Evolutionary conservation across 1,140 invertebrate species (phyloP).

Genomic region (Diabrotica virgifera): DNA sequence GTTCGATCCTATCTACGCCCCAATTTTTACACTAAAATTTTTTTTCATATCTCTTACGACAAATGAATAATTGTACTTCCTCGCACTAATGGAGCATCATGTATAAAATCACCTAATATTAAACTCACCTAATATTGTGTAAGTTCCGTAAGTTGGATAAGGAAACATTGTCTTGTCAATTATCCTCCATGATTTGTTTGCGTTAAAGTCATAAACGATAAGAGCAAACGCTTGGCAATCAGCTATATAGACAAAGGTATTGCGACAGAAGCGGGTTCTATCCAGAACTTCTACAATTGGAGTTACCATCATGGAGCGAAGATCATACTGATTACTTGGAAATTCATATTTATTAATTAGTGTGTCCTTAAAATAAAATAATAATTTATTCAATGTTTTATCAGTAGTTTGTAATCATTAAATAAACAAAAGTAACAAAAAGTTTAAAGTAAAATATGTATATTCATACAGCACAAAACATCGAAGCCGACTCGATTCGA

Average conservation of each 20-base stretch:
- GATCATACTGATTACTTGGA: constrained; percentile 48
- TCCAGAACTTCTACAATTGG: constrained; percentile 59
- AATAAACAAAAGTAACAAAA: too few relatives aligned
- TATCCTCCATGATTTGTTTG: constrained; percentile 62
- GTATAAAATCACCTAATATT: too few relatives aligned
- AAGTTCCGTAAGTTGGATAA: constrained; percentile 61
- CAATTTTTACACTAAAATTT: too few relatives aligned
- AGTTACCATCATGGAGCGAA: constrained; percentile 47
- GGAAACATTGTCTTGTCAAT: constrained; percentile 66
- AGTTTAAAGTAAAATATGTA: too few relatives aligned
- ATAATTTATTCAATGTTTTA: too few relatives aligned
- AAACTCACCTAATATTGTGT: constrained; percentile 54
- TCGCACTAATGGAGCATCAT: too few relatives aligned
- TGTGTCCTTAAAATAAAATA: constrained; percentile 41
- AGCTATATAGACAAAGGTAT: constrained; percentile 69
- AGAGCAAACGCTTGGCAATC: constrained; percentile 65
- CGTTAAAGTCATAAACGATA: constrained; percentile 62
- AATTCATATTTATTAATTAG: constrained; percentile 55
- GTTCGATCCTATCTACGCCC: too few relatives aligned
- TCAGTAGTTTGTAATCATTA: too few relatives aligned
- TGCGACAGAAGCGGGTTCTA: constrained; percentile 46
- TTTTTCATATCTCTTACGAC: too few relatives aligned
- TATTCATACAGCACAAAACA: too few relatives aligned
- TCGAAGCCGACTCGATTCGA: too few relatives aligned
- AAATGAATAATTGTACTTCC: too few relatives aligned